Evolutionary conservation across 2,797 vertebrate genomes (phyloP).

Genomic region (Cossypha polioptera): DNA sequence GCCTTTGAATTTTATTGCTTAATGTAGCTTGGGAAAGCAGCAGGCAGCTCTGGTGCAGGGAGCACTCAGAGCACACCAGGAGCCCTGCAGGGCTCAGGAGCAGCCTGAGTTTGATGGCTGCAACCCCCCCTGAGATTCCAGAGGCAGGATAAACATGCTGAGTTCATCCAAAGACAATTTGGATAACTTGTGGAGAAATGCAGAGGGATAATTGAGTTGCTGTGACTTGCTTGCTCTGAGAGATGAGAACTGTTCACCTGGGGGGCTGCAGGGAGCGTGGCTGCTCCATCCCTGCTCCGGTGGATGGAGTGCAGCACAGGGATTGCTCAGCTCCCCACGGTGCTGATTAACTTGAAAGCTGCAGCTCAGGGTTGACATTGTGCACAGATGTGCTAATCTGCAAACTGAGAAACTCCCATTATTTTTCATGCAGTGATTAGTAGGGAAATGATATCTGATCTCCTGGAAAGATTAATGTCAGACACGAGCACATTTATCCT

Average conservation of each 20-base stretch:
- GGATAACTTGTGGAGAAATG: not conserved
- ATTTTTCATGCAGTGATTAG: slow-evolving; percentile 26
- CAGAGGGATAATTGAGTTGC: not conserved
- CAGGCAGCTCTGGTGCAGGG: slow-evolving; percentile 2
- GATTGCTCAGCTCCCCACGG: slow-evolving; percentile 21
- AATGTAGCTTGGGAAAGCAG: not conserved
- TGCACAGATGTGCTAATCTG: slow-evolving; percentile 41
- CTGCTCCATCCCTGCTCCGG: not conserved
- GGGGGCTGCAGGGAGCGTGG: not conserved
- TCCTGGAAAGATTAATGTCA: not conserved
- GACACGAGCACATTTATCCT: not conserved
- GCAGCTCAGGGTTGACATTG: slow-evolving; percentile 38
- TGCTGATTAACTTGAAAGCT: slow-evolving; percentile 53
- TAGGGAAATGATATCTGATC: not conserved
- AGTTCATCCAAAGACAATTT: not conserved
- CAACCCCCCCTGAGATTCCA: not conserved
- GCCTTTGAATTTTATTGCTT: slow-evolving; percentile 28
- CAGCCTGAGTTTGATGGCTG: slow-evolving; percentile 8
- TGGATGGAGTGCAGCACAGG: not conserved
- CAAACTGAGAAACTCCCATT: slow-evolving; percentile 23
- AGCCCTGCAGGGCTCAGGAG: not conserved
- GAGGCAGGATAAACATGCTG: not conserved
- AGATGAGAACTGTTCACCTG: not conserved
- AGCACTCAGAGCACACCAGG: not conserved
- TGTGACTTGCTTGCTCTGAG: slow-evolving; percentile 8